phyloP scores from a whole-genome alignment of 2,113 vertebrate species.

The Tragelaphus scriptus region DNA sequence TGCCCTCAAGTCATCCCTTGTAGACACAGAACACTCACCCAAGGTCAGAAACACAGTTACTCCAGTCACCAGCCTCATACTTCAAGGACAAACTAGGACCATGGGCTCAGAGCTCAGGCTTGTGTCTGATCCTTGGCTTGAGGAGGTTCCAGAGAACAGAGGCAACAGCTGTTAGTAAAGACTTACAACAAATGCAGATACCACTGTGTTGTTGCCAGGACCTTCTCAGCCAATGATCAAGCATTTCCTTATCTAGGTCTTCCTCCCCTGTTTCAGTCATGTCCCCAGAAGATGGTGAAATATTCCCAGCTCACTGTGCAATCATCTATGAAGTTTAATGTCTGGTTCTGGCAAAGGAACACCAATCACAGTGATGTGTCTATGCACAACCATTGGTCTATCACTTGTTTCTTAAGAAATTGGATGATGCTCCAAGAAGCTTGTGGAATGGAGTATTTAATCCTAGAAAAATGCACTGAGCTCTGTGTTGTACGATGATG shows the following conservation, averaged over 20 bases:
- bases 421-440: not conserved
- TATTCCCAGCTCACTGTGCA: not conserved
- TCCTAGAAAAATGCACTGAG: not conserved
- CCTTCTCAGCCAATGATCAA: not conserved
- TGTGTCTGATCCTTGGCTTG: not conserved
- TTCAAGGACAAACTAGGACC: not conserved
- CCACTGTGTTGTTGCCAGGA: not conserved
- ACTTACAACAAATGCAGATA: not conserved
- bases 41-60: too few relatives aligned
- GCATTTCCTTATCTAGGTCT: not conserved
- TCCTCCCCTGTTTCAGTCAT: not conserved
- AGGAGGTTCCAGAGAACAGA: not conserved
- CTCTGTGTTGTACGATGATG: not conserved
- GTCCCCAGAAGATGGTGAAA: not conserved
- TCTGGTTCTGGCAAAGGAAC: not conserved
- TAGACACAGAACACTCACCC: too few relatives aligned
- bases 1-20: too few relatives aligned
- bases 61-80: too few relatives aligned
- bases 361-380: not conserved
- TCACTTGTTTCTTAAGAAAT: not conserved
- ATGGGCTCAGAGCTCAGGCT: not conserved
- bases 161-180: not conserved
- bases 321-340: not conserved
- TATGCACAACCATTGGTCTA: not conserved
- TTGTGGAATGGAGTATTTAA: not conserved